Evolutionary conservation across 2,888 invertebrate species (phyloP).

Genomic region (Smittia aterrima): DNA sequence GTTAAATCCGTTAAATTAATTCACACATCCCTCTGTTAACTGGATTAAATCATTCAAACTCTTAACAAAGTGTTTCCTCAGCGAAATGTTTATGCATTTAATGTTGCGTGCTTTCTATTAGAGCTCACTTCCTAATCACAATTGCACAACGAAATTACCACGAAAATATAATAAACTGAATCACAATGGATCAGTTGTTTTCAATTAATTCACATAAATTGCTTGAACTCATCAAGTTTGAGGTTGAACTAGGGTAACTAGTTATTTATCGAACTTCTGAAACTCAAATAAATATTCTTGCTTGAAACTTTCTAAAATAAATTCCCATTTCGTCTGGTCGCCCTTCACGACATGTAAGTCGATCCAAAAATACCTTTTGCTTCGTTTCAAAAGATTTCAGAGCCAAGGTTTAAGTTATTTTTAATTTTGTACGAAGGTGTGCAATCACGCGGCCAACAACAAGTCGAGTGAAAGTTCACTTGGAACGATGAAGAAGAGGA

Average conservation of each 20-base stretch:
- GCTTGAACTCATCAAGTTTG: not conserved
- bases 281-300: too few species aligned
- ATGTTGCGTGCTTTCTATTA: conserved; percentile 22
- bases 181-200: not conserved
- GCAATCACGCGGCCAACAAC: conserved; percentile 1
- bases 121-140: not conserved
- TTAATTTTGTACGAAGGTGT: not conserved
- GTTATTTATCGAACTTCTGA: too few species aligned
- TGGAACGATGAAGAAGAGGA: conserved; percentile 9
- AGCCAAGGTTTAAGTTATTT: conserved; percentile 16
- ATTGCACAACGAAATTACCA: conserved; percentile 11
- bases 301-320: not conserved
- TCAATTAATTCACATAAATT: not conserved
- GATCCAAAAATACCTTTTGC: not conserved
- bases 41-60: not conserved
- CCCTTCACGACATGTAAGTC: not conserved
- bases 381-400: not conserved
- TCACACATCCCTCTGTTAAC: not conserved
- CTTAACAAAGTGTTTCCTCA: not conserved
- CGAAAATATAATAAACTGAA: not conserved
- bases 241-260: too few species aligned
- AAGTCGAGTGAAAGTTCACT: conserved; percentile 19
- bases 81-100: not conserved
- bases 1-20: not conserved
- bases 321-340: not conserved